Evolutionary conservation across 2,113 vertebrate species (phyloP), one percentile per base, ranked within the genome.

Genomic region (Elachura formosa): DNA sequence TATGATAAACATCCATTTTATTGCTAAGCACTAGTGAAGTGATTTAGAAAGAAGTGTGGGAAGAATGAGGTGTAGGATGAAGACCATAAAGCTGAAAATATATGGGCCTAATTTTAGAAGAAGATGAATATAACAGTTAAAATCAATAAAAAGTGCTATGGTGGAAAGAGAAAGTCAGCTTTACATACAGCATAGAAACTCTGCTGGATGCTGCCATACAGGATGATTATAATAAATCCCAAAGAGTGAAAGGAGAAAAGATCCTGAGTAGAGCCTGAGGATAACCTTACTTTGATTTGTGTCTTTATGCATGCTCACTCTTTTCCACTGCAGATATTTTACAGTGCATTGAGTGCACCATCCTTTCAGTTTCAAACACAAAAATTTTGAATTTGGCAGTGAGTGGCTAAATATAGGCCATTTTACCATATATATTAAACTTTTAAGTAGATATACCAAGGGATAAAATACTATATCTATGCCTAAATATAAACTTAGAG

Each of bases 211-310:
- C 86, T 94, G 81, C 59, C 90, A 84, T 51, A 93, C 54, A 93
- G 69, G 77, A 93, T 75, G 74, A 56, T 92, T 58, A 82, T 83
- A 94, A 97, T 96, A 97, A 97, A 97, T 97, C 68, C 41, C 14
- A 9, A 62, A 69, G 38, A 87, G 62, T 85, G 51, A 96, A 93
- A 78, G 76, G 71, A 94, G 76, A 93, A 92, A 90, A 96, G 56
- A 92, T 89, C 45, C 84, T 48, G 89, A 95, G 88, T 79, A 80
- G 61, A 89, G 40, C 52, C 68, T 67, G 59, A 97, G 34, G 29
- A 91, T 73, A 90, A 90, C 51, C 48, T 69, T 84, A 78, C 63
- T 94, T 84, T 96, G 69, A 93, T 96, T 72, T 96, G 83, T 85
- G 40, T 63, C 68, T 69, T 93, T 93, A 93, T 66, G 55, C 33